Conservation (phyloP, 2,888 invertebrate genomes). For the Troides helena region DNA sequence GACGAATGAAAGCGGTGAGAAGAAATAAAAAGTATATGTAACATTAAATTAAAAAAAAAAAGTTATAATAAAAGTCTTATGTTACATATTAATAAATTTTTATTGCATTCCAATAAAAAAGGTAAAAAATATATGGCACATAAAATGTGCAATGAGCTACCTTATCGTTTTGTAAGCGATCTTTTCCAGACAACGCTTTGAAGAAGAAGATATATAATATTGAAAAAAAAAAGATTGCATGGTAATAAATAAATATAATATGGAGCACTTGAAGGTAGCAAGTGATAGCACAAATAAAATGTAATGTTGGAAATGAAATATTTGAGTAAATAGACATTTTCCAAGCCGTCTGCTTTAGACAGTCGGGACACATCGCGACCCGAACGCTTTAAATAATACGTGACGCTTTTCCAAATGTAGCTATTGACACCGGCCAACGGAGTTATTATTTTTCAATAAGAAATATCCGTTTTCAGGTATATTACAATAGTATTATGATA, state of each 20-base stretch:
- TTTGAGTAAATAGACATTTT: conserved; percentile 22
- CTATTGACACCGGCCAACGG: conserved; percentile 62
- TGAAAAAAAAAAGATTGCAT: no score
- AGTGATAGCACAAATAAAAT: conserved; percentile 37
- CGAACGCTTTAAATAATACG: conserved; percentile 79
- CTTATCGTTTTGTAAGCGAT: no score
- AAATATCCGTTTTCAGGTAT: conserved; percentile 14
- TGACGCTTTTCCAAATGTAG: conserved; percentile 73
- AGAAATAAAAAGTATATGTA: no score
- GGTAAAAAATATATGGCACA: no score
- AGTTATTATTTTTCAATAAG: conserved; percentile 19
- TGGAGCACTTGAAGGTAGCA: conserved; percentile 29
- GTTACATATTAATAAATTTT: no score
- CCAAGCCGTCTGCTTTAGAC: conserved; percentile 57
- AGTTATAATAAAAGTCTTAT: no score
- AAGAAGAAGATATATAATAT: no score
- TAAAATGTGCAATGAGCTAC: no score
- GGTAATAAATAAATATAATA: not conserved
- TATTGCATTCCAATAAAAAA: no score
- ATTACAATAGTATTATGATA: not conserved
- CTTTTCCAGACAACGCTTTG: no score
- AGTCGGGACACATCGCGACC: conserved; percentile 76
- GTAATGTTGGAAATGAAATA: conserved; percentile 19
- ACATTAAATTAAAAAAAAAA: no score
- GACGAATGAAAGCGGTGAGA: no score